Evolutionary conservation across 2,113 vertebrate genomes (phyloP).

Genomic region (Tetrax tetrax): DNA sequence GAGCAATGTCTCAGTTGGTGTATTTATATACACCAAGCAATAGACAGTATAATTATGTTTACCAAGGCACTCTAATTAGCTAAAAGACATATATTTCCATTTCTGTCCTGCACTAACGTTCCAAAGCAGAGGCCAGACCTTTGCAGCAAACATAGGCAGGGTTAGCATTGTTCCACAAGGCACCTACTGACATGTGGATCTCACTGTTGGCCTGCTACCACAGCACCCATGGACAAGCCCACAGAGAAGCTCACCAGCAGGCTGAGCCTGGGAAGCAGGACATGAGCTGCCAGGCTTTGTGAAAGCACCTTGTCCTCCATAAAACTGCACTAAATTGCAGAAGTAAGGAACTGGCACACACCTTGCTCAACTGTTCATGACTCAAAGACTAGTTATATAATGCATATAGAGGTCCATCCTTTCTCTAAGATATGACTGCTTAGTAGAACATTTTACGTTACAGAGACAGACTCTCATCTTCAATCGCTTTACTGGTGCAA

Average conservation of each 20-base stretch:
- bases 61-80: background rate
- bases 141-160: background rate
- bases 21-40: background rate
- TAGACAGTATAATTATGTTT: background rate
- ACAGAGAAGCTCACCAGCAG: background rate
- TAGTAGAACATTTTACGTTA: background rate
- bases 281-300: background rate
- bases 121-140: background rate
- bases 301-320: background rate
- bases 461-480: background rate
- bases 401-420: background rate
- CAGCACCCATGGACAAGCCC: background rate
- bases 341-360: background rate
- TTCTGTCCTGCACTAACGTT: background rate
- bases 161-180: background rate
- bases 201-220: background rate
- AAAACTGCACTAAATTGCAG: background rate
- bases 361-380: background rate
- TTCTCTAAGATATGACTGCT: background rate
- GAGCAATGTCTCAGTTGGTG: background rate
- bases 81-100: background rate
- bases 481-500: background rate
- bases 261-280: background rate
- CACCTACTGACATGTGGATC: background rate
- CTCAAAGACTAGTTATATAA: background rate